Evolutionary conservation across 1,140 invertebrate species (phyloP), one percentile per base, ranked within the genome.

Genomic region (Zaprionus ornatus): DNA sequence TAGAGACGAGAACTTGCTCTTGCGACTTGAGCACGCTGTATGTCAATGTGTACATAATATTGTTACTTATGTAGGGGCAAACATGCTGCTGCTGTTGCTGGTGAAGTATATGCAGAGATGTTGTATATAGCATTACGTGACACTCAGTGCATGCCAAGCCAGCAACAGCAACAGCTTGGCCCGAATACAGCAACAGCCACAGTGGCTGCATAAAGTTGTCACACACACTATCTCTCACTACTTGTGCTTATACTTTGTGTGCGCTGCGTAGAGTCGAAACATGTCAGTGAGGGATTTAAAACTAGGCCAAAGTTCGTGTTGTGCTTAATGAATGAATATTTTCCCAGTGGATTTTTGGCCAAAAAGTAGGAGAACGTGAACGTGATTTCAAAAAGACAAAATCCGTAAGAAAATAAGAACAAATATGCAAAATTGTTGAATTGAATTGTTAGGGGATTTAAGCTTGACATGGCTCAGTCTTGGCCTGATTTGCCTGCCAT

Each of bases 141-240:
- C 73, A 68, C 50, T 50, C 68, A 80, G 69, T 74, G 77, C 74
- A 77, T 83, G 80, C 59, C 80, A 61, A 73, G 48, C 59, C 40
- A 45, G 29, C 29, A 32, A 29, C 29, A 85, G 81, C 80, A 84
- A 84, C 81, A 84, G 78, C 82, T 85, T 81, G 69, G 77, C 57
- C 73, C 68, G 74, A 82, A 61, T 60, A 45, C 48, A 71, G 56
- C 52, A 35, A 42, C 13, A 29, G 27, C 7, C 3, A 40, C 37
- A 57, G 75, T 17, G 21, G 19, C n/a, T 17, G 60, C 42, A 54
- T 68, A 66, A 80, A 72, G 63, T 80, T 84, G 60, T 84, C 19
- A 23, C 37, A 40, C 37, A 40, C 37, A 40, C 13, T 40, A 4
- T 15, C 15, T 15, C 37, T 15, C 37, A 40, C 37, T 40, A 5